Percentiles rank a stretch among this genome's conserved stretches.
Evolutionary conservation across 2,113 vertebrate genomes (phyloP).

Genomic region (Cebus imitator): DNA sequence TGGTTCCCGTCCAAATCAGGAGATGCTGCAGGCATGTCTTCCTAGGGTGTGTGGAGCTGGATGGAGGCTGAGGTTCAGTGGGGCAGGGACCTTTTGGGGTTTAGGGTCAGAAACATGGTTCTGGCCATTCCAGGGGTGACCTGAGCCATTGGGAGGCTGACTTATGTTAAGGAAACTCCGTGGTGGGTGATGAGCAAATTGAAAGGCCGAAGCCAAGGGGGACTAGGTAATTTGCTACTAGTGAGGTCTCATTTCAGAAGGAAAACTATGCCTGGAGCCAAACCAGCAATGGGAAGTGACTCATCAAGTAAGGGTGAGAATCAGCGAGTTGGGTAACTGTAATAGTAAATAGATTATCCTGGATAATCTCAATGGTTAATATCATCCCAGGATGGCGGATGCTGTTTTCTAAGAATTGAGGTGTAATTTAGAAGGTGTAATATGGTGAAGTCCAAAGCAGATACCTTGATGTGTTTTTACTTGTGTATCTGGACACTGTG

Average conservation of each 20-base stretch:
- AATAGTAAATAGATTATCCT: neutral
- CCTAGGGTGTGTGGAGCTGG: neutral
- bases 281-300: neutral
- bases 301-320: neutral
- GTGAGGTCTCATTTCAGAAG: neutral
- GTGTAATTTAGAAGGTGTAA: neutral
- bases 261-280: neutral
- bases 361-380: neutral
- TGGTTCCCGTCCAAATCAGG: neutral
- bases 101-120: neutral
- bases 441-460: neutral
- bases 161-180: neutral
- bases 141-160: neutral
- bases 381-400: neutral
- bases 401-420: neutral
- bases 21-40: neutral
- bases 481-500: fast-evolving
- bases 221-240: no score
- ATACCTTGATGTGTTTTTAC: neutral
- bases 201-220: neutral
- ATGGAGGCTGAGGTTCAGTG: neutral
- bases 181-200: neutral
- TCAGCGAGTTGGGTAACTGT: neutral
- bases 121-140: neutral
- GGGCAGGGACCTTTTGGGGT: neutral